Conservation (phyloP, 2,113 vertebrate species). For the Chlorodrepanis virens region DNA sequence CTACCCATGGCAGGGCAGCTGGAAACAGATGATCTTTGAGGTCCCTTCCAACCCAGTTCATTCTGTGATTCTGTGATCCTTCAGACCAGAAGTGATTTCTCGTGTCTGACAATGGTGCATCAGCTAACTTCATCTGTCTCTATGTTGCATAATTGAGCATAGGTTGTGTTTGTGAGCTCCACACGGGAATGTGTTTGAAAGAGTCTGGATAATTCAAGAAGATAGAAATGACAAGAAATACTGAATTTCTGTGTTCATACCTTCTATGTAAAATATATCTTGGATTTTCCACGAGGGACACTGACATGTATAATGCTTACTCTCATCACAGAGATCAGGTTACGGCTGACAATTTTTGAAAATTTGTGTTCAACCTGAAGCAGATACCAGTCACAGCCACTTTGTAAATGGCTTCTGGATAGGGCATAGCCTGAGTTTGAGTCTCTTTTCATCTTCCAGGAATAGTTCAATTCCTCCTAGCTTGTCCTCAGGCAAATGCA, state of each 20-base stretch:
- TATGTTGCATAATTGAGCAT: neutral
- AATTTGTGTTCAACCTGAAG: neutral
- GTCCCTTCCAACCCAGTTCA: neutral
- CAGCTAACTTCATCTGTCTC: neutral
- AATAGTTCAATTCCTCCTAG: neutral
- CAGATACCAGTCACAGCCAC: neutral
- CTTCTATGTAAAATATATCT: neutral
- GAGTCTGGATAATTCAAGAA: neutral
- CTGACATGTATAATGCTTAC: too few relatives aligned
- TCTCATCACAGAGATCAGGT: neutral
- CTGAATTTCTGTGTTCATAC: neutral
- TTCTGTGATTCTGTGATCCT: accelerated
- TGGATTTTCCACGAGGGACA: neutral
- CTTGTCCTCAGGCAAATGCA: slow-evolving; percentile 4
- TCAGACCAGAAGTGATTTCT: neutral
- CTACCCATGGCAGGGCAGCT: neutral
- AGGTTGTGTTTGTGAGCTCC: neutral
- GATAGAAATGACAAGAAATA: neutral
- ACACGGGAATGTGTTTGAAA: neutral
- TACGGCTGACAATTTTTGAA: neutral
- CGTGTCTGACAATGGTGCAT: neutral
- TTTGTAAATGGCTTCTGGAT: neutral
- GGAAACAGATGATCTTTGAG: neutral
- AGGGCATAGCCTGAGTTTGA: neutral
- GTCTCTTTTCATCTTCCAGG: neutral